A percentile compares a stretch with the other conserved stretches of the same genome.
Evolutionary conservation across 1,140 invertebrate species (phyloP).

Genomic region (Papilio polyxenes): DNA sequence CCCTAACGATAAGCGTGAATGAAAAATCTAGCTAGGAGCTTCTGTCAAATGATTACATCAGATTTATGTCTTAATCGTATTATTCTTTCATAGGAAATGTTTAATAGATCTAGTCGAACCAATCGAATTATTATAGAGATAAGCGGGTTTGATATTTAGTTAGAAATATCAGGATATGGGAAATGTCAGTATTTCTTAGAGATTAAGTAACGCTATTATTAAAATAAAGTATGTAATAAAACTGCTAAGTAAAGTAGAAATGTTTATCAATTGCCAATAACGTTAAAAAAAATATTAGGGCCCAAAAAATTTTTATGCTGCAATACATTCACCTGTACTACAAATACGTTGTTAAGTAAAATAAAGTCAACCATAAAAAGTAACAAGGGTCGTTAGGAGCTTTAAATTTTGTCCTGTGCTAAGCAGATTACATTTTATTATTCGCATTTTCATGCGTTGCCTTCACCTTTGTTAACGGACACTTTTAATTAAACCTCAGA

Average conservation of each 20-base stretch:
- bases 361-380: constrained; percentile 38
- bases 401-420: constrained; percentile 33
- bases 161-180: no score
- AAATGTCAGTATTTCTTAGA: no score
- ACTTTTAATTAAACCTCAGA: constrained; percentile 25
- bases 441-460: constrained; percentile 26
- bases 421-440: constrained; percentile 39
- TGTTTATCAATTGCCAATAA: neutral
- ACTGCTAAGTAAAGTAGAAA: neutral
- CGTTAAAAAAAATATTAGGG: neutral
- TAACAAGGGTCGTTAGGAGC: constrained; percentile 39
- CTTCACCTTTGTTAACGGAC: constrained; percentile 27
- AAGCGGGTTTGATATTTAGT: no score
- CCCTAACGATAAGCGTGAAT: no score
- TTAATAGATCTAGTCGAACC: no score
- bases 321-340: constrained; percentile 1
- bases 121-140: no score
- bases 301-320: neutral
- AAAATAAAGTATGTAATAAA: neutral
- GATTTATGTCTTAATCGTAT: no score
- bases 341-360: constrained; percentile 29
- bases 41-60: no score
- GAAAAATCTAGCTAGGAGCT: no score
- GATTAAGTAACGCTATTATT: neutral
- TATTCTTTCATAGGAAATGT: no score